Percentiles rank a stretch among this genome's conserved stretches.
phyloP scores from a whole-genome alignment of 2,888 invertebrate genomes.

The Tetanocera ferruginea region DNA sequence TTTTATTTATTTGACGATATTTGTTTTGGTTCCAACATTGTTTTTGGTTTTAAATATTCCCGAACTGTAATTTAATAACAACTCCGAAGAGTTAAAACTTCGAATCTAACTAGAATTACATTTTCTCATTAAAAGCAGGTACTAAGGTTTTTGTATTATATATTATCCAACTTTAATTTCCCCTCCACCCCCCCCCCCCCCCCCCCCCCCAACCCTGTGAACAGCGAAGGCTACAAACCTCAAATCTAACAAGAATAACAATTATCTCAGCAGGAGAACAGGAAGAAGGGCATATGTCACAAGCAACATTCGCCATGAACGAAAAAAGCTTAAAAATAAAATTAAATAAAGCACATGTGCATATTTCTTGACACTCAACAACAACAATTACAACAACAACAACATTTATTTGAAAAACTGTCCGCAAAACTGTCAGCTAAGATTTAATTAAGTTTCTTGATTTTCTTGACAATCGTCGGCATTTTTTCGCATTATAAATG shows the following conservation, averaged over 20 bases:
- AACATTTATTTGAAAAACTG: background rate
- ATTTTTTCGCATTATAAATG: background rate
- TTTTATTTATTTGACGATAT: no score
- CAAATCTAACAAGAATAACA: background rate
- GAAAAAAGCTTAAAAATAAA: background rate
- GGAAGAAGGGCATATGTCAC: no score
- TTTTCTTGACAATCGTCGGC: background rate
- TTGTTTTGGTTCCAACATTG: no score
- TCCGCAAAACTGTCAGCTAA: background rate
- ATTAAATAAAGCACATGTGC: background rate
- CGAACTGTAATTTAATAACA: no score
- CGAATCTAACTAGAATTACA: no score
- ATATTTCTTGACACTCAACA: no score
- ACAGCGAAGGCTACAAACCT: background rate
- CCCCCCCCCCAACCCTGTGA: background rate
- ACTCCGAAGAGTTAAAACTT: no score
- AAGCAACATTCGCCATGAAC: background rate
- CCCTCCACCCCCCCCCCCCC: background rate
- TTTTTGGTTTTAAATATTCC: no score
- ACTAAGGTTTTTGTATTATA: no score
- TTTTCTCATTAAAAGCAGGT: no score
- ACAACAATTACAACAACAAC: background rate
- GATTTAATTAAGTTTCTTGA: slow-evolving; percentile 1
- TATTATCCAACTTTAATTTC: no score
- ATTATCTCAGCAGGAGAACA: background rate